These are phyloP conservation scores for Drosophila santomea DNA, from an alignment of 1,140 invertebrate genomes.

Conservation along the genomic window DNA sequence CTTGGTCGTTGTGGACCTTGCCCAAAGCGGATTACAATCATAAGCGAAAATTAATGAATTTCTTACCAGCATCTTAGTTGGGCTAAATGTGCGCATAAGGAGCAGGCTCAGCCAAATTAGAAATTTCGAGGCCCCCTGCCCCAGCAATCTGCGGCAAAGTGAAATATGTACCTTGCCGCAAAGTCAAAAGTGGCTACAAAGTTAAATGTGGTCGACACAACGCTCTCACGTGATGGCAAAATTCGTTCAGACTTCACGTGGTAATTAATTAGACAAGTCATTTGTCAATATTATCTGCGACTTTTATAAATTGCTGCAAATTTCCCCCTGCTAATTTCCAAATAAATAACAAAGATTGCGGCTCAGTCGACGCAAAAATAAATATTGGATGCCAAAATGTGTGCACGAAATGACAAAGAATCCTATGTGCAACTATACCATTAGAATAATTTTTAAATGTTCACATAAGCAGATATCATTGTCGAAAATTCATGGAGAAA, in stretches of 20 bases:
- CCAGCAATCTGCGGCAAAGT: background rate
- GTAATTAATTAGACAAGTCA: constrained; percentile 66
- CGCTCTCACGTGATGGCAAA: background rate
- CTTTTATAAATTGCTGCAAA: constrained; percentile 46
- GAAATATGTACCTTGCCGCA: constrained; percentile 3
- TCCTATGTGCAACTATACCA: too few relatives aligned
- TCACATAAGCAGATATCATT: background rate
- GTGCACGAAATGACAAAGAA: background rate
- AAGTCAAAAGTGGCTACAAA: constrained; percentile 60
- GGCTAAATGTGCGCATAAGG: constrained; percentile 21
- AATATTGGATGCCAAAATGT: background rate
- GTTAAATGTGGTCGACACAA: constrained; percentile 46
- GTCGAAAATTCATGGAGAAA: background rate
- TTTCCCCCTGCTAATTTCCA: constrained; percentile 8
- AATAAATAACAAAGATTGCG: background rate
- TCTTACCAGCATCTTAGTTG: constrained; percentile 67
- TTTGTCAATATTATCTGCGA: constrained; percentile 69
- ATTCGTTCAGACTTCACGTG: constrained; percentile 31
- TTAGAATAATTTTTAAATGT: too few relatives aligned
- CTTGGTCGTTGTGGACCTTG: constrained; percentile 49
- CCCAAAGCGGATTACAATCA: constrained; percentile 68
- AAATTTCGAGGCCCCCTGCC: constrained; percentile 5
- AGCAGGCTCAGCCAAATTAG: constrained; percentile 5
- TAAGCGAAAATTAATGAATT: constrained; percentile 71
- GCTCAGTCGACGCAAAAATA: background rate